Conservation (phyloP, 2,797 vertebrate genomes). For the Cossypha polioptera region DNA sequence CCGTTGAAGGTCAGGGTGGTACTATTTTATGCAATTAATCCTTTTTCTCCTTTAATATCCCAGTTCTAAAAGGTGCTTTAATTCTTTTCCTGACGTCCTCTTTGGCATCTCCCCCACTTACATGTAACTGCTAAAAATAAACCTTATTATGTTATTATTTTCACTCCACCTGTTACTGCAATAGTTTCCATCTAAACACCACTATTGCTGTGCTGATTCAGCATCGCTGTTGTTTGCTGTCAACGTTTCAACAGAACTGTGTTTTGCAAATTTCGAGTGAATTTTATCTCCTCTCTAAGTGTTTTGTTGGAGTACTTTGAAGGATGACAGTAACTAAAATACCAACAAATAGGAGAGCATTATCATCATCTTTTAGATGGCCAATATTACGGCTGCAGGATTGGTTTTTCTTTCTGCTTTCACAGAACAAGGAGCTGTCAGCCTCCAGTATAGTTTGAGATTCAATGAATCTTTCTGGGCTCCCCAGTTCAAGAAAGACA, state of each 20-base stretch:
- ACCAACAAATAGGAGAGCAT: not conserved
- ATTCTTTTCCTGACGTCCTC: not conserved
- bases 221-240: not conserved
- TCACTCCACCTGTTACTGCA: not conserved
- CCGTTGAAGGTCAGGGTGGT: not conserved
- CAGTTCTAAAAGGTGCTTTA: not conserved
- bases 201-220: not conserved
- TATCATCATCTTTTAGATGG: not conserved
- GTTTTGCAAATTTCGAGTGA: not conserved
- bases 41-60: not conserved
- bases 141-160: not conserved
- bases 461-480: not conserved
- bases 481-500: not conserved
- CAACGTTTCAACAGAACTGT: not conserved
- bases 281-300: not conserved
- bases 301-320: not conserved
- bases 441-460: not conserved
- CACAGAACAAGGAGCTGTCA: not conserved
- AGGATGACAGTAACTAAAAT: not conserved
- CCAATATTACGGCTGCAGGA: not conserved
- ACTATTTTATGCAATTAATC: not conserved
- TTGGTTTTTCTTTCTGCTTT: not conserved
- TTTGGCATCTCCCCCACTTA: not conserved
- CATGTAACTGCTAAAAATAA: not conserved
- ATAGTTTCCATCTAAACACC: not conserved